These are phyloP conservation scores for Ranitomeya variabilis DNA, from an alignment of 2,113 vertebrate species.

Conservation along the genomic window DNA sequence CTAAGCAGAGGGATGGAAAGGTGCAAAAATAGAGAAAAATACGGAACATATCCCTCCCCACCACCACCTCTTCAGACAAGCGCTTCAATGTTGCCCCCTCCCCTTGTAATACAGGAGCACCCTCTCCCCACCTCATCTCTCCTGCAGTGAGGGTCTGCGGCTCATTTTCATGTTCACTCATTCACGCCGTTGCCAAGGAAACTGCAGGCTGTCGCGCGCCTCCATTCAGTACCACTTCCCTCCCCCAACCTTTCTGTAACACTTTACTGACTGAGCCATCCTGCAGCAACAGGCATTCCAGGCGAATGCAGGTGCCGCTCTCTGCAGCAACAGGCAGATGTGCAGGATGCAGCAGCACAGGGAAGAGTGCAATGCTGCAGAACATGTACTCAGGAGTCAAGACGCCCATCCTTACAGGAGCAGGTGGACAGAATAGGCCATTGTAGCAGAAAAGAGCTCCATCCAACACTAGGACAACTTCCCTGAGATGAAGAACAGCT, in stretches of 20 bases:
- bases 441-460: not conserved
- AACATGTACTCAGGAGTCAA: not conserved
- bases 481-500: not conserved
- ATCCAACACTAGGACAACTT: not conserved
- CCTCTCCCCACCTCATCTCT: slow-evolving; percentile 52
- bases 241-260: slow-evolving; percentile 46
- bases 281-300: slow-evolving; percentile 52
- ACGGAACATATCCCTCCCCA: slow-evolving; percentile 1
- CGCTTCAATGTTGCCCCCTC: slow-evolving; percentile 38
- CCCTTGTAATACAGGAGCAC: slow-evolving; percentile 36
- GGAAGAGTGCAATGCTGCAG: not conserved
- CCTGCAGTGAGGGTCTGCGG: slow-evolving; percentile 58
- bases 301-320: not conserved
- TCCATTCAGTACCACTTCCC: slow-evolving; percentile 43
- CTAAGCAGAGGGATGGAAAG: slow-evolving; percentile 54
- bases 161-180: slow-evolving; percentile 58
- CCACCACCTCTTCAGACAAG: slow-evolving; percentile 15
- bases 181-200: slow-evolving; percentile 57
- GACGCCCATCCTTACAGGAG: not conserved
- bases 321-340: slow-evolving; percentile 42
- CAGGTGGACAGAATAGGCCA: not conserved
- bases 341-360: not conserved
- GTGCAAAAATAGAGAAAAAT: slow-evolving; percentile 28
- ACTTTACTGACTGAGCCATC: slow-evolving; percentile 37
- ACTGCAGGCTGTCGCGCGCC: slow-evolving; percentile 57